Percentiles rank a stretch among this genome's conserved stretches.
phyloP scores from a whole-genome alignment of 2,797 vertebrate species.

The Pachyuromys duprasi region DNA sequence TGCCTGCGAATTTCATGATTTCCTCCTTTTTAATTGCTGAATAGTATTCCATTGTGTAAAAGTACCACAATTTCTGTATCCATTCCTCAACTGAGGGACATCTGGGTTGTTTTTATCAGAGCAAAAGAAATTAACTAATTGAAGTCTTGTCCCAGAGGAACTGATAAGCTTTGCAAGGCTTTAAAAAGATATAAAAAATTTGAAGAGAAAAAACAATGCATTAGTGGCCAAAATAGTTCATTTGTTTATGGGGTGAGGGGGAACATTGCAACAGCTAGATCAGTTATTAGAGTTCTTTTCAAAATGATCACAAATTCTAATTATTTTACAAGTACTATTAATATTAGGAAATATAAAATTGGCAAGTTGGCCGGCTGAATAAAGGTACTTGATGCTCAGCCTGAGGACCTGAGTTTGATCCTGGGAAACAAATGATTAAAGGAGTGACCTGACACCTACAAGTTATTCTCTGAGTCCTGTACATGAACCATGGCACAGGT shows the following conservation, averaged over 20 bases:
- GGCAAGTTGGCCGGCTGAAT: not conserved
- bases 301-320: not conserved
- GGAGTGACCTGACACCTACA: not conserved
- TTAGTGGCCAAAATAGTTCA: not conserved
- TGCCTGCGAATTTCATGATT: too few species aligned
- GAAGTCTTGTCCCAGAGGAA: not conserved
- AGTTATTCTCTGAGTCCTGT: not conserved
- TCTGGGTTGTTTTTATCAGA: not conserved
- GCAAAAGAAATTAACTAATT: not conserved
- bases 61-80: not conserved
- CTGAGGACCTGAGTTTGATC: not conserved
- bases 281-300: not conserved
- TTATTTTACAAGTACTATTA: not conserved
- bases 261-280: not conserved
- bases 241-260: not conserved
- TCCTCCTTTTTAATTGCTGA: too few species aligned
- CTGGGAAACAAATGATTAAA: not conserved
- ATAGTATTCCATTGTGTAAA: too few species aligned
- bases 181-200: not conserved
- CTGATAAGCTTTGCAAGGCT: not conserved
- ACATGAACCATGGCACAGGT: not conserved
- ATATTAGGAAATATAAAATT: not conserved
- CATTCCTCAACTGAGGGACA: too few species aligned
- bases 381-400: not conserved
- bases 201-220: not conserved